Base-by-base conservation (phyloP, 1,140 invertebrate genomes). In the Copidosoma floridanum region DNA sequence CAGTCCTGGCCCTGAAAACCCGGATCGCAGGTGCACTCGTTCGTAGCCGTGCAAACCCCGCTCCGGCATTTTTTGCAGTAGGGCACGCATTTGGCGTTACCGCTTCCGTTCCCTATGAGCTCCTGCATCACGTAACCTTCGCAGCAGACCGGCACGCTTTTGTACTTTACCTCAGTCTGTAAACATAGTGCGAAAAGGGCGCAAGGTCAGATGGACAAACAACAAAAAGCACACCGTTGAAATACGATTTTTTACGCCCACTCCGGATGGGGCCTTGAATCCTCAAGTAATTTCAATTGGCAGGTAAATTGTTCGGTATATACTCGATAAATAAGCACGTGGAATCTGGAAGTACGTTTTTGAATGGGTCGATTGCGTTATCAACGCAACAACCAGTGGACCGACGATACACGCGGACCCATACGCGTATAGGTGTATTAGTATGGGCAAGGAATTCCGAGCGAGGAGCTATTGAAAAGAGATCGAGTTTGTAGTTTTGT, bases 21-120 rank as follows among this genome's bases (percentile, higher is more conserved):
- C 18, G 76, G 68, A 61, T 81, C 56, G 66, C 85, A 86, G 43
- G 71, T 62, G 61, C 85, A 86, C 32, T 65, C 66, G 60, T 85
- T 78, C 2, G 84, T 83, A 0, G 72, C 77, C 12, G 79, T 65
- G 63, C 85, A 86, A 35, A 65, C 67, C 21, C 79, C 80, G 21
- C 50, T 56, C 12, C 65, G 46, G 56, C 77, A 78, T 41, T 71
- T 68, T 35, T 76, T 64, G 46, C 76, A 80, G 24, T 67, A 16
- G 5, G 75, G 71, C 12, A 68, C 43, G 58, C 78, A 81, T 41
- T 61, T 68, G 20, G 61, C 48, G 6, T 56, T 59, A 12, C 48
- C 53, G 26, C 63, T 61, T 5, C 27, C 57, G 21, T 64, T 56
- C 5, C 51, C 48, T 2, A 56, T 35, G 27, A 51, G 43, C 56